Evolutionary conservation across 1,140 invertebrate genomes (phyloP).

Genomic region (Macrotrachela quadricornifera): DNA sequence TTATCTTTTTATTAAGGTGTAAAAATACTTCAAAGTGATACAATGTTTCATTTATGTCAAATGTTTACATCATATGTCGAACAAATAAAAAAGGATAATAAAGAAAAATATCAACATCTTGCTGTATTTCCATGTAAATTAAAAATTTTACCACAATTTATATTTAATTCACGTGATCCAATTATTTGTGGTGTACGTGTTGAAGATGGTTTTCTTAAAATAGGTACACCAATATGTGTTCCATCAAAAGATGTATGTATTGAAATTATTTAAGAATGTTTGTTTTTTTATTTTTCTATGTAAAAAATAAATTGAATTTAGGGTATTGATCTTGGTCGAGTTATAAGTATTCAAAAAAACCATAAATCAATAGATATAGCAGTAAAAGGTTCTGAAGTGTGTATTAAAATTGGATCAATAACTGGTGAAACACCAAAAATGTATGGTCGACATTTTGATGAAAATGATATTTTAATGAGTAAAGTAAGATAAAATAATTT

Average conservation of each 20-base stretch:
- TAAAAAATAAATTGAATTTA: neutral
- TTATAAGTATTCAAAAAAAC: slow-evolving; percentile 76
- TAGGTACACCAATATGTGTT: slow-evolving; percentile 87
- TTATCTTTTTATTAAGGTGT: slow-evolving; percentile 40
- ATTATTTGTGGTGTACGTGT: slow-evolving; percentile 87
- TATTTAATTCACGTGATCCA: slow-evolving; percentile 91
- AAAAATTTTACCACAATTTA: slow-evolving; percentile 58
- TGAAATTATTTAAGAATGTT: slow-evolving; percentile 34
- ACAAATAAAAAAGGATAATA: slow-evolving; percentile 69
- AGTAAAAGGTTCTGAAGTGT: slow-evolving; percentile 86
- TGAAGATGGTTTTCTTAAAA: slow-evolving; percentile 78
- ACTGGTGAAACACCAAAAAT: slow-evolving; percentile 90
- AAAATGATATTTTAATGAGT: slow-evolving; percentile 76
- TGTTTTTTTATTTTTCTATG: too few species aligned
- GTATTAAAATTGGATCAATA: slow-evolving; percentile 87
- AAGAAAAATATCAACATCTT: slow-evolving; percentile 71
- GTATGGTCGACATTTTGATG: slow-evolving; percentile 90
- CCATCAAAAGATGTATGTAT: slow-evolving; percentile 42
- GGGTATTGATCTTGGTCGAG: slow-evolving; percentile 66
- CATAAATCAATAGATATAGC: slow-evolving; percentile 59
- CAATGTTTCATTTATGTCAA: slow-evolving; percentile 98
- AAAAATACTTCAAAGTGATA: slow-evolving; percentile 93
- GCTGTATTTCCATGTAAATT: slow-evolving; percentile 96
- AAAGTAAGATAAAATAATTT: slow-evolving; percentile 46
- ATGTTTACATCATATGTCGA: slow-evolving; percentile 82